Evolutionary conservation across 2,113 vertebrate species (phyloP).

Genomic region (Petroica traversi): DNA sequence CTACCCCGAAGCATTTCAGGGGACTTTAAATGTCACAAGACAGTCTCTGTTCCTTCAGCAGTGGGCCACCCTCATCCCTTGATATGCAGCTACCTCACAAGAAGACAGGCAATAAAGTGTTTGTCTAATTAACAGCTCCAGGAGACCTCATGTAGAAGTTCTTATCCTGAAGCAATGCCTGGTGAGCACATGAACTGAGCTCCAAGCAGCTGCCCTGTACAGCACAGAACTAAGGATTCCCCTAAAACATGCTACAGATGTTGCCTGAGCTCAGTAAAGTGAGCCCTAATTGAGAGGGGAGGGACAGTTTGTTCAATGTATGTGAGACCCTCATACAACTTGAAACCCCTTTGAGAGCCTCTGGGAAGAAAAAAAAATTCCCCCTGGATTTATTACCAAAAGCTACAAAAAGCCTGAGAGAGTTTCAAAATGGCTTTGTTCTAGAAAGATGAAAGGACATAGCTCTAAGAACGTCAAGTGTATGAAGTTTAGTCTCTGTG

Average conservation of each 20-base stretch:
- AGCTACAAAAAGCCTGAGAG: constrained; percentile 62
- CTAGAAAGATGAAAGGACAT: constrained; percentile 58
- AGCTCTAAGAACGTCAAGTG: constrained; percentile 45
- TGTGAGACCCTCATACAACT: constrained; percentile 10
- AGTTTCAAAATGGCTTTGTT: constrained; percentile 67
- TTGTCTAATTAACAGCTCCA: not conserved
- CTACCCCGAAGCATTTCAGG: not conserved
- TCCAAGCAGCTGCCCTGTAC: not conserved
- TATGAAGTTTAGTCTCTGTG: constrained; percentile 53
- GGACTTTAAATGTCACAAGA: not conserved
- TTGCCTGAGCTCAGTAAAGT: not conserved
- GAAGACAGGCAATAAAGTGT: not conserved
- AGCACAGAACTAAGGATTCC: not conserved
- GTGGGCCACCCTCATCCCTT: not conserved
- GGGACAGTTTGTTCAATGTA: constrained; percentile 19
- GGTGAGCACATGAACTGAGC: not conserved
- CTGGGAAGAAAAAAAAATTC: constrained; percentile 11
- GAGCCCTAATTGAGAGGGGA: constrained; percentile 14
- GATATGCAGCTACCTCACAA: not conserved
- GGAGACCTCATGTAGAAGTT: not conserved
- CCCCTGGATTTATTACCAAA: constrained; percentile 58
- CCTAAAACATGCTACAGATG: not conserved
- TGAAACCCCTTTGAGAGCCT: constrained; percentile 12
- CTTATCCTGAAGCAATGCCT: not conserved
- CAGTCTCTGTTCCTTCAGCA: not conserved